phyloP scores from a whole-genome alignment of 2,888 invertebrate species.

The Synergus itoensis region DNA sequence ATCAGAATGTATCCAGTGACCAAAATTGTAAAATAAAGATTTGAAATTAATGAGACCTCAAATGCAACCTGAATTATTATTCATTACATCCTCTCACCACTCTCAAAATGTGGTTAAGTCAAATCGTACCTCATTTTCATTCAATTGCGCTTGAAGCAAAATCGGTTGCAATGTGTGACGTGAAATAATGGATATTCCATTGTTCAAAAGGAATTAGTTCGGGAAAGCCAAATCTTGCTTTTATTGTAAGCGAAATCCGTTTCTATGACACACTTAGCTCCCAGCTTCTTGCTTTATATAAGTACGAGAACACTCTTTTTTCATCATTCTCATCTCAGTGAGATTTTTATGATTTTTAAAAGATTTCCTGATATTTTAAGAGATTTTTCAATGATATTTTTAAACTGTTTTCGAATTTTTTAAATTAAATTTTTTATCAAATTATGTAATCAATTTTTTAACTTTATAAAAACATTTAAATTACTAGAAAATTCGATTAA shows the following conservation, averaged over 20 bases:
- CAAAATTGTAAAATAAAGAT: neutral
- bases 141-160: constrained; percentile 12
- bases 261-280: constrained; percentile 21
- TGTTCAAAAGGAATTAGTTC: constrained; percentile 11
- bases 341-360: no score
- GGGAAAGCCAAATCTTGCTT: neutral
- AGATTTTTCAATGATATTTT: no score
- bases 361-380: no score
- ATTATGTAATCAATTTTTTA: no score
- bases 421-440: no score
- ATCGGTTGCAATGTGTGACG: constrained; percentile 27
- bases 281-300: constrained; percentile 1
- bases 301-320: constrained; percentile 12
- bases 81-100: neutral
- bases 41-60: constrained; percentile 1
- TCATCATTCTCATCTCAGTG: constrained; percentile 2
- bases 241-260: constrained; percentile 31
- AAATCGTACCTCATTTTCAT: constrained; percentile 35
- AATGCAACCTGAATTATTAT: constrained; percentile 15
- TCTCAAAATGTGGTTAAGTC: constrained; percentile 31
- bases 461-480: no score
- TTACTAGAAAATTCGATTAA: no score
- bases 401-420: no score
- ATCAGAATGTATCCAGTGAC: neutral
- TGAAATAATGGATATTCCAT: constrained; percentile 38